Conservation (phyloP, 2,888 invertebrate species). For the Altica lythri region DNA sequence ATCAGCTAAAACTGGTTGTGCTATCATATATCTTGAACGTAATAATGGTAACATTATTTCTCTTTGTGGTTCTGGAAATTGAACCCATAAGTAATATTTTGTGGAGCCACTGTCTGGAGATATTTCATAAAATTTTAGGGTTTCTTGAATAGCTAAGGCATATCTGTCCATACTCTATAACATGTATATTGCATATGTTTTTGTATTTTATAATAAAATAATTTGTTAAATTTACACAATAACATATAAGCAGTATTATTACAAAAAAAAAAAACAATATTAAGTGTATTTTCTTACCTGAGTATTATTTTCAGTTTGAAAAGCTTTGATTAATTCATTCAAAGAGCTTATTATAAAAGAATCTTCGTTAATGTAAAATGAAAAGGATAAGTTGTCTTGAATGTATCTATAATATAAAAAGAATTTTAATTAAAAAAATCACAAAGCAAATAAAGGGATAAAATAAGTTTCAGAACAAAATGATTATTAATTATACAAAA, state of each 20-base stretch:
- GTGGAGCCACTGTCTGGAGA: slow-evolving; percentile 63
- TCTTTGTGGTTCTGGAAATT: slow-evolving; percentile 71
- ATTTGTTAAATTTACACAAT: no score
- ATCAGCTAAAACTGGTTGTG: slow-evolving; percentile 46
- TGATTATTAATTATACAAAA: neutral
- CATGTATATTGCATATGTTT: no score
- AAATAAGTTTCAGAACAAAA: neutral
- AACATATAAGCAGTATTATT: no score
- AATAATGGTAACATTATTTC: slow-evolving; percentile 78
- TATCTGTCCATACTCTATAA: slow-evolving; percentile 74
- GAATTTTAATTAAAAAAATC: slow-evolving; percentile 29
- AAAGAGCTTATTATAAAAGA: slow-evolving; percentile 73
- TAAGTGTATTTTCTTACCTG: slow-evolving; percentile 59
- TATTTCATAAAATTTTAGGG: slow-evolving; percentile 72
- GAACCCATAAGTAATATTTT: slow-evolving; percentile 70
- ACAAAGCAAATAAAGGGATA: neutral
- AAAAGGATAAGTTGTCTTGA: slow-evolving; percentile 63
- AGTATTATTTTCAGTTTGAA: slow-evolving; percentile 78
- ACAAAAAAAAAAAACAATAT: no score
- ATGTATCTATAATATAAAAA: slow-evolving; percentile 44
- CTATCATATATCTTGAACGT: slow-evolving; percentile 66
- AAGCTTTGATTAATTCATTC: slow-evolving; percentile 71
- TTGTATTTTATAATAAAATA: no score
- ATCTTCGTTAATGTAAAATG: slow-evolving; percentile 70
- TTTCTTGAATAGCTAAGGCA: slow-evolving; percentile 80